phyloP scores from a whole-genome alignment of 2,797 vertebrate genomes.

The Aphelocoma californica region DNA sequence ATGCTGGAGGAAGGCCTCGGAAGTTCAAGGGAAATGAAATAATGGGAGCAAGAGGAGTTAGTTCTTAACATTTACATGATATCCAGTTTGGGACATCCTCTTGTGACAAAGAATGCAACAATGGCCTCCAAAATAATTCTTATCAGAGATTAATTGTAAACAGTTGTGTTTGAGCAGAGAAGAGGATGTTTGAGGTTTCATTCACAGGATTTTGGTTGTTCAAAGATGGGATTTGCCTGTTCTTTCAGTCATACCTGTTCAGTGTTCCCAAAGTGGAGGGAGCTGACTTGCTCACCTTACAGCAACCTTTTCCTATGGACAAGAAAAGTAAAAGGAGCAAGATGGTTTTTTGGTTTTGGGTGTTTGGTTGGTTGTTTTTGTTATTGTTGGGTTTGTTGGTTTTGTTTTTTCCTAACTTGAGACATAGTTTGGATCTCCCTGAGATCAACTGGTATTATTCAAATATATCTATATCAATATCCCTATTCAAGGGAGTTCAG shows the following conservation, averaged over 20 bases:
- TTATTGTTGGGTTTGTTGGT: neutral
- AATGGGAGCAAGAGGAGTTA: neutral
- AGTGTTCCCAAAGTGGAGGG: neutral
- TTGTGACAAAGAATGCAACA: neutral
- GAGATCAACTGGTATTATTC: neutral
- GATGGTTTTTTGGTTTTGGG: neutral
- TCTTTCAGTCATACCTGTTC: neutral
- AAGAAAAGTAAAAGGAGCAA: neutral
- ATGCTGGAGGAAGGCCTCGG: neutral
- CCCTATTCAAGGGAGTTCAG: neutral
- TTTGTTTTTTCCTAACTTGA: neutral
- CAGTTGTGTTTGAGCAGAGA: neutral
- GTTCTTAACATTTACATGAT: neutral
- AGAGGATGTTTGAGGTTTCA: neutral
- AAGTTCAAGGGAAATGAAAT: neutral
- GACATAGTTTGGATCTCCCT: neutral
- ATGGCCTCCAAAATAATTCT: neutral
- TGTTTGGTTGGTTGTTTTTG: neutral
- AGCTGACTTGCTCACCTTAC: neutral
- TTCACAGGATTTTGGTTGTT: neutral
- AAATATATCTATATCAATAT: too few species aligned
- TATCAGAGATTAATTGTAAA: neutral
- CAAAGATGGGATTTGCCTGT: neutral
- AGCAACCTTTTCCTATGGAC: neutral
- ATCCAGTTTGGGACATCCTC: neutral